phyloP scores from a whole-genome alignment of 2,113 vertebrate genomes.

The Calyptommatus sinebrachiatus region DNA sequence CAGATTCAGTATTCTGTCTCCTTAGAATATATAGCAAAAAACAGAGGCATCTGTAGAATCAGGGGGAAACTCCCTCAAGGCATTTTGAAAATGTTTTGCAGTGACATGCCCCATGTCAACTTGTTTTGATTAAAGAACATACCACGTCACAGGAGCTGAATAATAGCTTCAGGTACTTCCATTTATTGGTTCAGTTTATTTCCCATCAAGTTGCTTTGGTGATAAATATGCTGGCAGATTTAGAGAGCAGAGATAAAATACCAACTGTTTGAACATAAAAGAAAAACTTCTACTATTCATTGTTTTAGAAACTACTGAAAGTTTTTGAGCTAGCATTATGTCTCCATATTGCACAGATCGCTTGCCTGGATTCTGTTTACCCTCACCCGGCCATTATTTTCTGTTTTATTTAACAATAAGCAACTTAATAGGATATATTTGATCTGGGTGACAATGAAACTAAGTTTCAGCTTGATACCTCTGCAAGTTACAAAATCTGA shows the following conservation, averaged over 20 bases:
- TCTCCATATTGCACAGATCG: no score
- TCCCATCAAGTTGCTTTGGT: neutral
- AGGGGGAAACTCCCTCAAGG: conserved; percentile 2
- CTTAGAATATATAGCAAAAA: neutral
- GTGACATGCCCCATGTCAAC: neutral
- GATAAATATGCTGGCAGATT: neutral
- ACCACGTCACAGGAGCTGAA: neutral
- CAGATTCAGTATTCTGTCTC: neutral
- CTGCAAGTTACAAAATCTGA: no score
- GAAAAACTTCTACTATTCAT: neutral
- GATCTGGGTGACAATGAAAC: no score
- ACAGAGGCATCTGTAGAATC: neutral
- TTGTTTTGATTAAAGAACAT: conserved; percentile 8
- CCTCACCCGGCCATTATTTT: no score
- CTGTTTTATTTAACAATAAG: no score
- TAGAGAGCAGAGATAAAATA: conserved; percentile 1
- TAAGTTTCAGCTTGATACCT: no score
- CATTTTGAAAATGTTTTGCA: conserved; percentile 9
- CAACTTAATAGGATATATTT: no score
- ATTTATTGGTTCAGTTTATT: neutral
- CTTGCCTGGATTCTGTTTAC: no score
- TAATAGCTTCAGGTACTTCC: neutral
- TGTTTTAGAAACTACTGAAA: neutral
- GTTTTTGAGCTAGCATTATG: neutral
- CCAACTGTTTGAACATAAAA: neutral